Percentiles rank a stretch among this genome's conserved stretches.
phyloP scores from a whole-genome alignment of 1,140 invertebrate species.

The roundworm (Caenorhabditis elegans) region DNA sequence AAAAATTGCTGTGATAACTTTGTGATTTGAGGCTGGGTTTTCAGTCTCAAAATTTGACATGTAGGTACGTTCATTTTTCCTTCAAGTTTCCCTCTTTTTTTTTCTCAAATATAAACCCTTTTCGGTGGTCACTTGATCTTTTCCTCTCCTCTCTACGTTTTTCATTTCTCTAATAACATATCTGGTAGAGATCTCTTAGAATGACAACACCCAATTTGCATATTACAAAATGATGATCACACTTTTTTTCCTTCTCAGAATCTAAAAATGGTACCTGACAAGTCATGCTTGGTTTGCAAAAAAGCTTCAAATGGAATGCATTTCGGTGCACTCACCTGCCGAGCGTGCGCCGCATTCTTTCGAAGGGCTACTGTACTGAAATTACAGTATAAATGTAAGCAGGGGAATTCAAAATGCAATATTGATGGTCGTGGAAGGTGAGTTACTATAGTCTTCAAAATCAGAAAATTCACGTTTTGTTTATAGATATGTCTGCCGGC shows the following conservation, averaged over 20 bases:
- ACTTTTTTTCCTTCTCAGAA: not conserved
- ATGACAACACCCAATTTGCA: not conserved
- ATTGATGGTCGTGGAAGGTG: slow-evolving; percentile 24
- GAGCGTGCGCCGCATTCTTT: slow-evolving; percentile 95
- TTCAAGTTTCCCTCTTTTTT: too few species aligned
- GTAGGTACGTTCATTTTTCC: slow-evolving; percentile 14
- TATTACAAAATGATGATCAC: not conserved
- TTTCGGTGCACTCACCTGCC: slow-evolving; percentile 92
- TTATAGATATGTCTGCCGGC: slow-evolving; percentile 3
- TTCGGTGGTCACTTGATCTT: not conserved
- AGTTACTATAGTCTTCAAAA: too few species aligned
- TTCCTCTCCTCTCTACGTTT: not conserved
- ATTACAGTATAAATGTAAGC: slow-evolving; percentile 87
- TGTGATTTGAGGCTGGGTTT: slow-evolving; percentile 12
- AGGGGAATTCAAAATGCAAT: slow-evolving; percentile 1
- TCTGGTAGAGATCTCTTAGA: not conserved
- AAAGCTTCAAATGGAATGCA: slow-evolving; percentile 95
- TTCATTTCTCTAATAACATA: not conserved
- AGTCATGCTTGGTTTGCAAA: slow-evolving; percentile 86
- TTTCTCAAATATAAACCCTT: too few species aligned
- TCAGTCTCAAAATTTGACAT: not conserved
- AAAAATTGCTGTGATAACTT: not conserved
- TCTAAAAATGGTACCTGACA: not conserved
- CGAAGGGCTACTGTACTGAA: slow-evolving; percentile 75
- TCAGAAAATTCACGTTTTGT: too few species aligned